These are phyloP conservation scores for Ictalurus furcatus DNA, from an alignment of 2,113 vertebrate species.

Conservation along the genomic window DNA sequence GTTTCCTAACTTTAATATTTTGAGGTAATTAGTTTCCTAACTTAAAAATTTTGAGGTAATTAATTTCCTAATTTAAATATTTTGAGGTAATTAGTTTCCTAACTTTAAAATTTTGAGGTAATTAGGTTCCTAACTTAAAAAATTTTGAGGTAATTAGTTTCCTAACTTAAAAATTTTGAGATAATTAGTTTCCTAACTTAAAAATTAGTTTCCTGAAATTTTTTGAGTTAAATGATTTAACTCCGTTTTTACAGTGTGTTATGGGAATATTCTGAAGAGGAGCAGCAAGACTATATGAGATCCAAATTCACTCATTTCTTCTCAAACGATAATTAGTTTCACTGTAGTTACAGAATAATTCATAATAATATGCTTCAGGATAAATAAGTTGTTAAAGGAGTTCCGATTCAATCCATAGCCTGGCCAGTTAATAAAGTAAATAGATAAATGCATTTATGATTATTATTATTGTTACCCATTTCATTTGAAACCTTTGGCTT, in stretches of 20 bases:
- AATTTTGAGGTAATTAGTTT: too few species aligned
- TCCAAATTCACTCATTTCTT: not conserved
- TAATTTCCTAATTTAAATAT: too few species aligned
- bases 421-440: not conserved
- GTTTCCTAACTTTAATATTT: too few species aligned
- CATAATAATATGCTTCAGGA: not conserved
- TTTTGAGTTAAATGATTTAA: too few species aligned
- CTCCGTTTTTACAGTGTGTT: not conserved
- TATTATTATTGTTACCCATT: not conserved
- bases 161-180: too few species aligned
- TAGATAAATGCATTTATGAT: not conserved
- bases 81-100: too few species aligned
- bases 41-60: too few species aligned
- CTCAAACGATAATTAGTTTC: not conserved
- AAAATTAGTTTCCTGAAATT: too few species aligned
- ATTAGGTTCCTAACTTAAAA: too few species aligned
- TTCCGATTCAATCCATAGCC: not conserved
- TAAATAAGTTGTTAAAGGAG: not conserved
- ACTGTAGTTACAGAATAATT: not conserved
- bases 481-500: not conserved
- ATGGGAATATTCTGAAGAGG: not conserved
- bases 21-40: too few species aligned
- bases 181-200: too few species aligned
- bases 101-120: too few species aligned
- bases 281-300: not conserved